Evolutionary conservation across 1,140 invertebrate genomes (phyloP).

Genomic region (Bombus superbus): DNA sequence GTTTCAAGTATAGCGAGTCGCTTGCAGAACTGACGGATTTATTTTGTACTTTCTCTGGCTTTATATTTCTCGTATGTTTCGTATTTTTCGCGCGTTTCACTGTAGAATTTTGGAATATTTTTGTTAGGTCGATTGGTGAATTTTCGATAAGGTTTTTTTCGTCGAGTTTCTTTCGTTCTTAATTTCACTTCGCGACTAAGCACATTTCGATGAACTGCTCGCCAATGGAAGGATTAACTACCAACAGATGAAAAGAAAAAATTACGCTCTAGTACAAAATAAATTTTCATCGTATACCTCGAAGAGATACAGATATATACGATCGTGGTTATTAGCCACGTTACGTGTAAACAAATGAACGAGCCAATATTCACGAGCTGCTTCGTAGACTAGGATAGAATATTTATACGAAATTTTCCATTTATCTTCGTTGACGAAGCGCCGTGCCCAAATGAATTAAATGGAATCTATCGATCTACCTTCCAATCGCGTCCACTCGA

Average conservation of each 20-base stretch:
- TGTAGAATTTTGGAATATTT: neutral
- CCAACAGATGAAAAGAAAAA: too few species aligned
- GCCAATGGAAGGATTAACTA: too few species aligned
- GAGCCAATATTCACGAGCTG: neutral
- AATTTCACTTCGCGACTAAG: too few species aligned
- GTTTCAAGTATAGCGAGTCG: too few species aligned
- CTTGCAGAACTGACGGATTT: neutral
- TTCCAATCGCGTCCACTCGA: slow-evolving; percentile 35
- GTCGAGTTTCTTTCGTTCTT: too few species aligned
- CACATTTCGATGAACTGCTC: too few species aligned
- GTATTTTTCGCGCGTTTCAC: neutral
- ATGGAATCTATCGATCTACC: slow-evolving; percentile 46
- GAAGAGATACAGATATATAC: too few species aligned
- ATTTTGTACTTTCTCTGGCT: neutral
- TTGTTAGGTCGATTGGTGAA: too few species aligned
- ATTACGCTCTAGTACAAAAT: too few species aligned
- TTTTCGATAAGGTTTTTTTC: too few species aligned
- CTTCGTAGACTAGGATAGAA: neutral
- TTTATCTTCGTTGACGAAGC: slow-evolving; percentile 21
- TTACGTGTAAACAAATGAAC: neutral
- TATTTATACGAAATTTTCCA: slow-evolving; percentile 38
- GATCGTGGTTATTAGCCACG: neutral
- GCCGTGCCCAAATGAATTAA: slow-evolving; percentile 35
- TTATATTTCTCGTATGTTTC: neutral
- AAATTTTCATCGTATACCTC: neutral